Evolutionary conservation across 2,888 invertebrate species (phyloP), one percentile per base, ranked within the genome.

Genomic region (Liodrosophila aerea): DNA sequence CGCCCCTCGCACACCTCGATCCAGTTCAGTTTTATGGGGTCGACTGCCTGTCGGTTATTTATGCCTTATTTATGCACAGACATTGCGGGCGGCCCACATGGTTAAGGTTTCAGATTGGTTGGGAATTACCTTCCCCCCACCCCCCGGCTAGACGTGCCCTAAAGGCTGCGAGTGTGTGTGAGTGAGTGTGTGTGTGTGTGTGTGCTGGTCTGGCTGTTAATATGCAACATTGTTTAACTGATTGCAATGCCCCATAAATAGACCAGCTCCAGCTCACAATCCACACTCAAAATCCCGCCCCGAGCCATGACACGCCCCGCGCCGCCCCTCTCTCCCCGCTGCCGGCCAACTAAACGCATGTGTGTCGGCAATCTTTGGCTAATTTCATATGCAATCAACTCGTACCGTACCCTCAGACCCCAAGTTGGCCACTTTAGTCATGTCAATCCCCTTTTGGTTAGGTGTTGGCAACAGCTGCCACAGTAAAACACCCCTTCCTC

Each of bases 61-160:
- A 81, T 80, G 82, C 77, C 70, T 84, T 80, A 80, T 84, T 80
- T 80, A 80, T 80, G 85, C 80, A 63, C 74, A 84, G 81, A 73
- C 80, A 74, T 82, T 66, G 76, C 70, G 64, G 59, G 58, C 53
- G 49, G 43, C 34, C 43, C 60, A 15, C 18, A 52, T 46, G 52
- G 53, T 39, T 56, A 31, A 15, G 39, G 30, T 7, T 31, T 18
- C 36, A 57, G 51, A 57, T 50, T 57, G 51, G 15, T 34, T 44
- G 50, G 57, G 50, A 56, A 56, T 56, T 56, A 40, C 4, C 31
- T n/a, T n/a, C 54, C 15, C 12, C 18, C 47, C 54, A 40, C 11
- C 22, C 22, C 22, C 22, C 2, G 22, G 22, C 22, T 22, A 22
- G 22, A 22, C 22, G 22, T 22, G 22, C 16, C 9, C n/a, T 13